Percentiles rank a stretch among this genome's conserved stretches.
Evolutionary conservation across 2,888 invertebrate species (phyloP).

Genomic region (Ennomos erosarius): DNA sequence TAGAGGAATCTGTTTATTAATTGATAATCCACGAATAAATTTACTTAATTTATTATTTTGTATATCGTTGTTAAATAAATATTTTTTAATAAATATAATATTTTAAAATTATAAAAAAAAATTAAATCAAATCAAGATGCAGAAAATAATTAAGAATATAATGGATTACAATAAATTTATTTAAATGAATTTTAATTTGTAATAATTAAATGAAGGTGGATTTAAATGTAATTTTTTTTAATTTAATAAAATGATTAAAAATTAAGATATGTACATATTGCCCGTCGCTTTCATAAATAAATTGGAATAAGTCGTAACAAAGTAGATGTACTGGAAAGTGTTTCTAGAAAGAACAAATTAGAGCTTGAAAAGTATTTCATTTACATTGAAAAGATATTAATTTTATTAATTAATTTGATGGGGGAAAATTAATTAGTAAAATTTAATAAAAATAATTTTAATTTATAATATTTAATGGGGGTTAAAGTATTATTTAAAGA

Average conservation of each 20-base stretch:
- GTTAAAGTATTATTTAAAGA: constrained; percentile 78
- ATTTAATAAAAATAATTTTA: constrained; percentile 80
- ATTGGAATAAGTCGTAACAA: constrained; percentile 92
- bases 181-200: constrained; percentile 75
- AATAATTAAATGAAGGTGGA: constrained; percentile 84
- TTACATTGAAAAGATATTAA: constrained; percentile 87
- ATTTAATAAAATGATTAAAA: constrained; percentile 85
- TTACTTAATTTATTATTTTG: constrained; percentile 79
- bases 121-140: constrained; percentile 90
- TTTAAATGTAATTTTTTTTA: constrained; percentile 87
- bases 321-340: constrained; percentile 92
- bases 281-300: constrained; percentile 90
- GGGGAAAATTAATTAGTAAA: constrained; percentile 63
- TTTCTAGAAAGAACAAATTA: constrained; percentile 87
- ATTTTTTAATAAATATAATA: constrained; percentile 72
- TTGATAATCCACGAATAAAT: constrained; percentile 87
- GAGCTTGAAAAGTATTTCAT: constrained; percentile 87
- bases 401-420: constrained; percentile 71
- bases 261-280: constrained; percentile 91
- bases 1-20: constrained; percentile 89
- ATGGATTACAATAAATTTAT: constrained; percentile 88
- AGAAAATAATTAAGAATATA: constrained; percentile 87
- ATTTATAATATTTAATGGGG: constrained; percentile 57
- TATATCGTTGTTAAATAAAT: constrained; percentile 80
- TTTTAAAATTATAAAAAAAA: constrained; percentile 67